Conservation (phyloP, 2,113 vertebrate genomes). For the Spea multiplicata region DNA sequence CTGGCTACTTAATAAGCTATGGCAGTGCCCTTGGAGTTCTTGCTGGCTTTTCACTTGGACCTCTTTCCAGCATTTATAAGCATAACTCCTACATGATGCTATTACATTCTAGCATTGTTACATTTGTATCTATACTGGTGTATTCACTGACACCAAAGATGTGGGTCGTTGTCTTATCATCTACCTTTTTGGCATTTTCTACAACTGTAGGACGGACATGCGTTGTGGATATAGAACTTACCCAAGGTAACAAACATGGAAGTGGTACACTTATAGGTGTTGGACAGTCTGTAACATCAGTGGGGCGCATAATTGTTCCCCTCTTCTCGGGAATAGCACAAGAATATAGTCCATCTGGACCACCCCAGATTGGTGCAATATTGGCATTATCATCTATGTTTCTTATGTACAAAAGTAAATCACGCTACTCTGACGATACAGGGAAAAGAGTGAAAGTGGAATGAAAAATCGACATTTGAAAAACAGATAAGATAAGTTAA, state of each 20-base stretch:
- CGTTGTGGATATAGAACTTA: slow-evolving; percentile 85
- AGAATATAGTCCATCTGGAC: slow-evolving; percentile 89
- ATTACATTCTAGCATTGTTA: slow-evolving; percentile 81
- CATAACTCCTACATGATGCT: slow-evolving; percentile 75
- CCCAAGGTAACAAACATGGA: slow-evolving; percentile 70
- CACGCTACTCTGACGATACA: slow-evolving; percentile 29
- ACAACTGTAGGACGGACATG: slow-evolving; percentile 85
- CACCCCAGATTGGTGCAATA: slow-evolving; percentile 76
- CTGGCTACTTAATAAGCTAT: slow-evolving; percentile 88
- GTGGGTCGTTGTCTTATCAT: slow-evolving; percentile 75
- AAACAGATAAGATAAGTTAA: neutral
- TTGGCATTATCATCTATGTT: slow-evolving; percentile 77
- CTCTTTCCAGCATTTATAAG: slow-evolving; percentile 74
- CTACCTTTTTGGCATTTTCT: slow-evolving; percentile 86
- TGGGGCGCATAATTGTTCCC: slow-evolving; percentile 81
- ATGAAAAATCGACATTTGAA: slow-evolving; percentile 41
- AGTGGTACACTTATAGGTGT: slow-evolving; percentile 86
- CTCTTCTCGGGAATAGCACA: slow-evolving; percentile 87
- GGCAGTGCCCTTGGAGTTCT: slow-evolving; percentile 84
- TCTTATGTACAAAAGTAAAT: slow-evolving; percentile 65
- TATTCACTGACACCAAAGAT: slow-evolving; percentile 68
- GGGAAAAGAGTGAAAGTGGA: slow-evolving; percentile 55
- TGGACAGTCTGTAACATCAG: slow-evolving; percentile 89
- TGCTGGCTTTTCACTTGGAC: slow-evolving; percentile 80
- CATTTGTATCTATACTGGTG: slow-evolving; percentile 73